Evolutionary conservation across 2,888 invertebrate species (phyloP).

Genomic region (Scaptomyza reducta): DNA sequence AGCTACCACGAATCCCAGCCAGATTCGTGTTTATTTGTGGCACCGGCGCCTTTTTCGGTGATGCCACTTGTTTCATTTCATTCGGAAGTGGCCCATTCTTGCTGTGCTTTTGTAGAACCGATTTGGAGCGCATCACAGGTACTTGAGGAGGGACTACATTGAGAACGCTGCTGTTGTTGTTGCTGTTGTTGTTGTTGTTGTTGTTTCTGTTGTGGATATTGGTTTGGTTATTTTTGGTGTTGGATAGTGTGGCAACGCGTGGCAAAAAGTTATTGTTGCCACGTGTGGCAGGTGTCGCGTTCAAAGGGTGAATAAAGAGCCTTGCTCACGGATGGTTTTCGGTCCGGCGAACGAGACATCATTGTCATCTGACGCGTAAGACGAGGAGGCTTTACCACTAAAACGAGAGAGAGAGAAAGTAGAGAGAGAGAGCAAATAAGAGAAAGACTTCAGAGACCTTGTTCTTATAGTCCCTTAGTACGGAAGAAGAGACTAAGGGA

Average conservation of each 20-base stretch:
- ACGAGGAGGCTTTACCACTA: conserved; percentile 3
- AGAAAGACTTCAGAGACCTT: background rate
- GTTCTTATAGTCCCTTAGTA: too few relatives aligned
- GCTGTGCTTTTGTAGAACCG: conserved; percentile 1
- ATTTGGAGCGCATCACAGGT: conserved; percentile 5
- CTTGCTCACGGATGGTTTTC: background rate
- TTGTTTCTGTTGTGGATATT: background rate
- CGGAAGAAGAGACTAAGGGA: too few relatives aligned
- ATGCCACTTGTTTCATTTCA: background rate
- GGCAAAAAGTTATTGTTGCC: conserved; percentile 39
- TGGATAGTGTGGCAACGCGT: conserved; percentile 43
- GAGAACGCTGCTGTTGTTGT: background rate
- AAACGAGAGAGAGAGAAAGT: background rate
- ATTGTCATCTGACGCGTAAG: conserved; percentile 11
- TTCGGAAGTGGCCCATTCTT: background rate
- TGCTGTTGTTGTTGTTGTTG: conserved; percentile 1
- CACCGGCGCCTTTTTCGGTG: background rate
- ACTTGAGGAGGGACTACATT: background rate
- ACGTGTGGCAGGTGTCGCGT: background rate
- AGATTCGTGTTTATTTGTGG: background rate
- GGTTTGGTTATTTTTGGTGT: background rate
- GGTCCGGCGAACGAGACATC: conserved; percentile 4
- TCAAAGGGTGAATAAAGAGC: background rate
- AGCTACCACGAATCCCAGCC: background rate
- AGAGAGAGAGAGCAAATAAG: background rate